phyloP scores from a whole-genome alignment of 2,888 invertebrate species.

The Monoplex corrugatus region DNA sequence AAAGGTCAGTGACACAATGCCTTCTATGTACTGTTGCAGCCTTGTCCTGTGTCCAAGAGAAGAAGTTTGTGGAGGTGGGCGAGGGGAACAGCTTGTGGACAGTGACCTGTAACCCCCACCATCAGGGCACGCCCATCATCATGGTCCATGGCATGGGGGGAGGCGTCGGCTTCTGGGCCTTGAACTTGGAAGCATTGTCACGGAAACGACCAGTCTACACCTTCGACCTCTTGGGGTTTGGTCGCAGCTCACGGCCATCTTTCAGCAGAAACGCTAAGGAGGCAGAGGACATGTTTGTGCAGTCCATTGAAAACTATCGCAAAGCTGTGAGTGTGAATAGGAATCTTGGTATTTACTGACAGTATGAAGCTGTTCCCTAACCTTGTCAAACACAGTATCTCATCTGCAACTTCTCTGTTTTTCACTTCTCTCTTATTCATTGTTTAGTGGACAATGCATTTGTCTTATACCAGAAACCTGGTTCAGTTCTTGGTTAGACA shows the following conservation, averaged over 20 bases:
- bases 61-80: conserved; percentile 45
- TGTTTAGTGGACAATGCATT: too few species aligned
- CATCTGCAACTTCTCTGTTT: too few species aligned
- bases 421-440: too few species aligned
- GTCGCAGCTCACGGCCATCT: conserved; percentile 93
- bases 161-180: conserved; percentile 95
- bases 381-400: too few species aligned
- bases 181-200: conserved; percentile 93
- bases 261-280: conserved; percentile 90
- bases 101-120: background rate
- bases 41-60: conserved; percentile 45
- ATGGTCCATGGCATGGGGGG: conserved; percentile 97
- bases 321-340: conserved; percentile 87
- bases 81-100: conserved; percentile 11
- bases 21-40: conserved; percentile 36
- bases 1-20: too few species aligned
- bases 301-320: conserved; percentile 97
- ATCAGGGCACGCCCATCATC: conserved; percentile 87
- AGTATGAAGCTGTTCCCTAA: too few species aligned
- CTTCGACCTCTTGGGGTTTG: conserved; percentile 89
- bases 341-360: too few species aligned
- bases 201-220: conserved; percentile 61
- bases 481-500: too few species aligned
- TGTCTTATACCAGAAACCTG: too few species aligned
- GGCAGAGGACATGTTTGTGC: conserved; percentile 93